Evolutionary conservation across 1,140 invertebrate genomes (phyloP), one percentile per base, ranked within the genome.

Genomic region (Drusus annulatus): DNA sequence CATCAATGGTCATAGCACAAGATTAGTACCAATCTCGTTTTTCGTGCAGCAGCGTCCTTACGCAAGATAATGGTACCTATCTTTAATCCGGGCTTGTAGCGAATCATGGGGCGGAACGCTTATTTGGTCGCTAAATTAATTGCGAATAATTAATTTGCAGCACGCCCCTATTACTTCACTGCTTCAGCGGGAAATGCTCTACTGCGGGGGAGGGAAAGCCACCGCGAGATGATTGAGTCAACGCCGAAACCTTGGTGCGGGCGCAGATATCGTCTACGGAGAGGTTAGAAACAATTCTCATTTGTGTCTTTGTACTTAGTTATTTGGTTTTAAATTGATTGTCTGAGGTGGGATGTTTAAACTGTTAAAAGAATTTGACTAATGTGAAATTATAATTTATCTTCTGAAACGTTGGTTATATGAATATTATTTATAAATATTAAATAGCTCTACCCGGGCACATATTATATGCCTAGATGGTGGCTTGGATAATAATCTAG

Each of bases 81-180:
- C 62, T 31, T 28, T 31, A 65, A 65, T 65, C 62, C 62, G 28
- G 8, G 62, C 28, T 65, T 65, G 62, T 65, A 25, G 62, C 21
- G 62, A 65, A 31, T 65, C 62, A 50, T 17, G 45, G 68, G 68
- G 68, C 68, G 68, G 58, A 8, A 13, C 56, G 28, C 74, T 56
- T 74, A 56, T 54, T 79, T 74, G 65, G 28, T 56, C 60, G 45
- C 31, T 52, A 77, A 81, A 81, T 81, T 81, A 81, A 81, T 81
- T 52, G 76, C 54, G 68, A 75, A 78, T 77, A 78, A 81, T 81
- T 81, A 81, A 81, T 81, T 75, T 73, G 60, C 23, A 77, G 76
- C 52, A 68, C 63, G 68, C 65, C 73, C 62, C 63, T 45, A 45
- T 13, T 45, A 45, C 36, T 45, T 45, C 36, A 25, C 77, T 16